Conservation (phyloP, 2,113 vertebrate genomes). For the Myocastor coypus region DNA sequence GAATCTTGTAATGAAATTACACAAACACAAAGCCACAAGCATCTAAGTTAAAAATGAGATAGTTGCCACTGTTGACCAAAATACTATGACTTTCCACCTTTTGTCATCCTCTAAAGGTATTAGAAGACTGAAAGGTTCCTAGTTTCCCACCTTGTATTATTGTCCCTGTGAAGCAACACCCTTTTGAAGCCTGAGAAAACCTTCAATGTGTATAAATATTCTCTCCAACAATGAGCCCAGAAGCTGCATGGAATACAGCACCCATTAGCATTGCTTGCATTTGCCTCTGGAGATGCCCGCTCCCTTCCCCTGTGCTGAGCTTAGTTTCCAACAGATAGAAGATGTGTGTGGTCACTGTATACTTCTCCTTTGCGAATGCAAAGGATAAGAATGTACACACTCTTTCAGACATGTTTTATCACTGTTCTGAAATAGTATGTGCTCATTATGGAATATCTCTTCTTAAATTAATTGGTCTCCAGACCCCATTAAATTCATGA, state of each 20-base stretch:
- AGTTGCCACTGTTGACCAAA: constrained; percentile 68
- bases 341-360: background rate
- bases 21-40: constrained; percentile 74
- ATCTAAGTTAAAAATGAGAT: constrained; percentile 80
- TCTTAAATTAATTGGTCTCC: constrained; percentile 14
- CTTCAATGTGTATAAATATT: constrained; percentile 71
- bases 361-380: background rate
- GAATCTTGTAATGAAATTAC: constrained; percentile 82
- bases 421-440: constrained; percentile 17
- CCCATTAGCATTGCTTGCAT: background rate
- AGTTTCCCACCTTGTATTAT: constrained; percentile 78
- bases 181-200: constrained; percentile 49
- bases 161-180: constrained; percentile 73
- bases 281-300: background rate
- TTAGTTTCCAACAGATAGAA: constrained; percentile 19
- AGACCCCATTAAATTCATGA: constrained; percentile 5
- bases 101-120: constrained; percentile 71
- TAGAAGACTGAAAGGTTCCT: constrained; percentile 67
- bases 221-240: background rate
- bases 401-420: background rate
- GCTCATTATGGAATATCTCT: constrained; percentile 1
- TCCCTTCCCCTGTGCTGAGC: background rate
- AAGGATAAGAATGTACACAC: background rate
- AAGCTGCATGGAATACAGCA: background rate
- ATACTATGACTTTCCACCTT: constrained; percentile 62